Base-by-base conservation (phyloP, 2,888 invertebrate genomes). In the Camponotus fellah region DNA sequence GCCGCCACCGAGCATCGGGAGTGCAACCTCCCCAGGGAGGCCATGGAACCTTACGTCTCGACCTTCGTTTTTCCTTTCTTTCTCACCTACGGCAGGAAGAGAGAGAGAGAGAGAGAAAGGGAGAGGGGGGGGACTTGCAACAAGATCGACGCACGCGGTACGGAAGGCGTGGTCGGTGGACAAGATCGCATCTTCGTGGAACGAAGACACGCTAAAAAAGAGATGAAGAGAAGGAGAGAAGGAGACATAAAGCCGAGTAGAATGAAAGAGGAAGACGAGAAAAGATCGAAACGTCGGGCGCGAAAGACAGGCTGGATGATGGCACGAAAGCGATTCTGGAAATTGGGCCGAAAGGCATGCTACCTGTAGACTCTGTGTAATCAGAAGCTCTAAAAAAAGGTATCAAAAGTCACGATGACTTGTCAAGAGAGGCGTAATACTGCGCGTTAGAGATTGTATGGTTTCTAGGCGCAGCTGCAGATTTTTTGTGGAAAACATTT, bases 121-220 rank as follows among this genome's bases (percentile, higher is more conserved):
- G 79, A 65, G 79, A 72, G 46, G 34, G 66, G 66, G 84, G n/a
- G 71, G 56, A 72, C 69, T 65, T 84, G 88, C 84, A 87, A 85
- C 88, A 86, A 90, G 89, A 90, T 90, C 89, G 86, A 90, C 87
- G 88, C 87, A 83, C 83, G 85, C 86, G 64, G 83, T 88, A 79
- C 85, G 77, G 89, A 90, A 92, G 91, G 91, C 92, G 91, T 92
- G 91, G 92, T 90, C 89, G 87, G 90, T 92, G 90, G 91, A 91
- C 91, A 90, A 92, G 92, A 92, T 92, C 91, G 92, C 90, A 91
- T 90, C 91, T 91, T 91, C 91, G 88, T 85, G 87, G 86, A 89
- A 89, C 88, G 87, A 75, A 85, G 88, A 90, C 89, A 89, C 87
- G 85, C 88, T 84, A 84, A 87, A 46, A 65, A 49, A 62, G 66